phyloP scores from a whole-genome alignment of 2,888 invertebrate species.

The Belgica antarctica region DNA sequence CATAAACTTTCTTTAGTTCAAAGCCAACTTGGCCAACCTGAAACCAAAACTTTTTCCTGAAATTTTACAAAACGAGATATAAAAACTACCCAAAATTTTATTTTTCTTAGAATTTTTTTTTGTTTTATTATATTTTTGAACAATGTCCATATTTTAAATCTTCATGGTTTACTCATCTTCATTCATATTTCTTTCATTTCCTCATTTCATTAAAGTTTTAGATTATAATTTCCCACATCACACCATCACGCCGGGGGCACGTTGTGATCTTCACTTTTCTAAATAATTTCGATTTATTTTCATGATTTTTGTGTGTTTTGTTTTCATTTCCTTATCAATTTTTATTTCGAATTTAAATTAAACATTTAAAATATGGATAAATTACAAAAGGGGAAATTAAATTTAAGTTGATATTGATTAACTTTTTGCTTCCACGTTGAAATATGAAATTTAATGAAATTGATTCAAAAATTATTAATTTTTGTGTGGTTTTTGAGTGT shows the following conservation, averaged over 20 bases:
- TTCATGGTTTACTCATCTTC: neutral
- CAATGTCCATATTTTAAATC: slow-evolving; percentile 35
- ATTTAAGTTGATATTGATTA: slow-evolving; percentile 30
- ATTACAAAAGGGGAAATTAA: slow-evolving; percentile 30
- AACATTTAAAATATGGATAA: slow-evolving; percentile 27
- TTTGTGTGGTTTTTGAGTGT: slow-evolving; percentile 11
- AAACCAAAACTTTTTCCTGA: too few relatives aligned
- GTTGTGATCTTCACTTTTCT: slow-evolving; percentile 34
- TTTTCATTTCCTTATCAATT: slow-evolving; percentile 13
- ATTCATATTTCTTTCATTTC: too few relatives aligned
- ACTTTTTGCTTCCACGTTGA: slow-evolving; percentile 4
- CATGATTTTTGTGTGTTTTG: slow-evolving; percentile 1
- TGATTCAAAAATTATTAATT: slow-evolving; percentile 4
- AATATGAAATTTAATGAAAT: slow-evolving; percentile 29
- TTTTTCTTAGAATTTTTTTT: slow-evolving; percentile 36
- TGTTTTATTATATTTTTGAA: slow-evolving; percentile 36
- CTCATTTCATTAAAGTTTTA: slow-evolving; percentile 23
- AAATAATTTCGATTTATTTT: slow-evolving; percentile 32
- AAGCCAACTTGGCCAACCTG: too few relatives aligned
- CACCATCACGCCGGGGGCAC: slow-evolving; percentile 19
- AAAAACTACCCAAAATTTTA: neutral
- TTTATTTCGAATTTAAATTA: neutral
- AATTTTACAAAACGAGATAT: too few relatives aligned
- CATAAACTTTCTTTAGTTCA: too few relatives aligned
- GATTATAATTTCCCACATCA: slow-evolving; percentile 32